Conservation (phyloP, 2,888 invertebrate species). For the Nemapogon koenigi region DNA sequence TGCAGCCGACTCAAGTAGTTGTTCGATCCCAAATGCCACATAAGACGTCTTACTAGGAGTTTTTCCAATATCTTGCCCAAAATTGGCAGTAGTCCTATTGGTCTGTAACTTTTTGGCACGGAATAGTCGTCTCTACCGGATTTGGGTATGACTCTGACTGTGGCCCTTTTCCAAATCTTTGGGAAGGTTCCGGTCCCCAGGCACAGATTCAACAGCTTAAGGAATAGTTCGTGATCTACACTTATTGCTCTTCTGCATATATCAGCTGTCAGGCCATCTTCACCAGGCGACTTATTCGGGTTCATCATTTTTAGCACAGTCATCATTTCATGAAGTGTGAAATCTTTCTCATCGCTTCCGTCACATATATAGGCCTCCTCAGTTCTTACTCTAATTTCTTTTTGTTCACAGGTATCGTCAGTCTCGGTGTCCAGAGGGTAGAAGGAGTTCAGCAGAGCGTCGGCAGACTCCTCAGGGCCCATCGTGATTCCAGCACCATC, state of each 20-base stretch:
- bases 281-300: not conserved
- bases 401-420: too few relatives aligned
- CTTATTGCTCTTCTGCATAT: not conserved
- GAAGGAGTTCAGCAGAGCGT: too few relatives aligned
- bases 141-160: not conserved
- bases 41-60: not conserved
- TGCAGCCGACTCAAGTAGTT: not conserved
- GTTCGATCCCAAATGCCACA: slow-evolving; percentile 3
- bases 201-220: not conserved
- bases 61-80: slow-evolving; percentile 1
- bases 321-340: not conserved
- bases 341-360: too few relatives aligned
- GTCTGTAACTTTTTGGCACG: slow-evolving; percentile 2
- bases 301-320: not conserved
- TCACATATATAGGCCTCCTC: too few relatives aligned
- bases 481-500: too few relatives aligned
- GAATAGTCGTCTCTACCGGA: slow-evolving; percentile 3
- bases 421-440: too few relatives aligned
- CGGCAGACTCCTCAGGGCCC: too few relatives aligned
- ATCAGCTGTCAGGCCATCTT: not conserved
- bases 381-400: too few relatives aligned
- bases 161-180: not conserved
- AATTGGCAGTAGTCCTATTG: slow-evolving; percentile 1
- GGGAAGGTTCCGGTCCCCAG: too few relatives aligned
- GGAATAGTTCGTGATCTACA: not conserved